A percentile compares a stretch with the other conserved stretches of the same genome.
phyloP scores from a whole-genome alignment of 2,888 invertebrate genomes.

The Gymnosoma rotundatum region DNA sequence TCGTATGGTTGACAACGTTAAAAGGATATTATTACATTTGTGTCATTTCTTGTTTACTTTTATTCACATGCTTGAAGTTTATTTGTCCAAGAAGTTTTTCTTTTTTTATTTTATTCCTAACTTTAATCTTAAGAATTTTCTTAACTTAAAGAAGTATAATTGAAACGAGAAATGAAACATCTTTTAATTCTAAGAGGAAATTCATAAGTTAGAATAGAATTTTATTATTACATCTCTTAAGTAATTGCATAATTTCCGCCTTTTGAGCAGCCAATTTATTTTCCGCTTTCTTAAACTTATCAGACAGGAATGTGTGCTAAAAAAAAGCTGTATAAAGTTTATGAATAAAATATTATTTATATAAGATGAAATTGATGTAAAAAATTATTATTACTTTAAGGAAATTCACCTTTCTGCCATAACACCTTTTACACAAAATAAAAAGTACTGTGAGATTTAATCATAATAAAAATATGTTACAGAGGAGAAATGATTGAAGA shows the following conservation, averaged over 20 bases:
- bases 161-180: conserved; percentile 10
- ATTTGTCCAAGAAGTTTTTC: background rate
- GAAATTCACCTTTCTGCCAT: background rate
- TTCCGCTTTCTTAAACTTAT: conserved; percentile 14
- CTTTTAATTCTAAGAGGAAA: conserved; percentile 63
- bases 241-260: conserved; percentile 72
- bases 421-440: background rate
- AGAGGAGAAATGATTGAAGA: too few species aligned
- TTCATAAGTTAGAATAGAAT: conserved; percentile 68
- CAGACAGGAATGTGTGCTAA: conserved; percentile 30
- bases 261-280: conserved; percentile 62
- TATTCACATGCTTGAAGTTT: background rate
- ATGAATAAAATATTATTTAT: conserved; percentile 13
- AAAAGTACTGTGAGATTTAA: too few species aligned
- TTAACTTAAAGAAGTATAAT: conserved; percentile 14
- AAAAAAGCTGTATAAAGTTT: conserved; percentile 10
- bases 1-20: too few species aligned
- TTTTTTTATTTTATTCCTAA: background rate
- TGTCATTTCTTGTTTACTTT: too few species aligned
- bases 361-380: background rate
- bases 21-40: too few species aligned
- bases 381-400: background rate
- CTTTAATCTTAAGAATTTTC: conserved; percentile 19
- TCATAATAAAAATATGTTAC: too few species aligned
- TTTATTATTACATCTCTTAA: conserved; percentile 54